phyloP scores from a whole-genome alignment of 1,140 invertebrate genomes.

The Papilio polytes region DNA sequence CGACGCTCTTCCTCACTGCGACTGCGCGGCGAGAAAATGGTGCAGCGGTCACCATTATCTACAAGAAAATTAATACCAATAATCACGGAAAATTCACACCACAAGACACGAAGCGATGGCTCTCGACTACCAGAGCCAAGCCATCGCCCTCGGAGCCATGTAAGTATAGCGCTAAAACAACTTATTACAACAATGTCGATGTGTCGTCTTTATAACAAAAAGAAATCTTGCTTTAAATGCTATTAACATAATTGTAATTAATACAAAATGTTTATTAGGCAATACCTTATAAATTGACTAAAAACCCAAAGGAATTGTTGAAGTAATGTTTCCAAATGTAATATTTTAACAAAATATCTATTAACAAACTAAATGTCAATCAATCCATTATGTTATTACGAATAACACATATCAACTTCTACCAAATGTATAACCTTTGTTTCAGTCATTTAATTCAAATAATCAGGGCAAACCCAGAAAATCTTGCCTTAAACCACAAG shows the following conservation, averaged over 20 bases:
- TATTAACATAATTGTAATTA: neutral
- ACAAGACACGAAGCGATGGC: constrained; percentile 76
- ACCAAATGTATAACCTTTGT: constrained; percentile 42
- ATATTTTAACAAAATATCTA: neutral
- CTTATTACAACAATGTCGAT: neutral
- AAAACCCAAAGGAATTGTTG: neutral
- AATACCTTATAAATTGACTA: neutral
- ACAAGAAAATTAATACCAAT: constrained; percentile 79
- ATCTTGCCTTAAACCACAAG: constrained; percentile 70
- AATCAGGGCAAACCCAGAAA: constrained; percentile 67
- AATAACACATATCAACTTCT: neutral
- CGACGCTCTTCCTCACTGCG: constrained; percentile 80
- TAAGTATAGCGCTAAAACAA: constrained; percentile 52
- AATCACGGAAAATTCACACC: constrained; percentile 80
- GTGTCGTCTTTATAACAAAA: constrained; percentile 1
- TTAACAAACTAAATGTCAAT: neutral
- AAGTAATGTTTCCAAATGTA: neutral
- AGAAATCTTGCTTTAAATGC: neutral
- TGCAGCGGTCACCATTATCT: constrained; percentile 78
- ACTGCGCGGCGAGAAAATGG: constrained; percentile 83
- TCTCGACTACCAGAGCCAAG: constrained; percentile 70
- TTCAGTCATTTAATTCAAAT: constrained; percentile 80
- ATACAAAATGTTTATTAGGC: neutral
- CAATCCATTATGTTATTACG: neutral
- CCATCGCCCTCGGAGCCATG: constrained; percentile 78